Conservation (phyloP, 2,888 invertebrate genomes). For the Colletes collaris region DNA sequence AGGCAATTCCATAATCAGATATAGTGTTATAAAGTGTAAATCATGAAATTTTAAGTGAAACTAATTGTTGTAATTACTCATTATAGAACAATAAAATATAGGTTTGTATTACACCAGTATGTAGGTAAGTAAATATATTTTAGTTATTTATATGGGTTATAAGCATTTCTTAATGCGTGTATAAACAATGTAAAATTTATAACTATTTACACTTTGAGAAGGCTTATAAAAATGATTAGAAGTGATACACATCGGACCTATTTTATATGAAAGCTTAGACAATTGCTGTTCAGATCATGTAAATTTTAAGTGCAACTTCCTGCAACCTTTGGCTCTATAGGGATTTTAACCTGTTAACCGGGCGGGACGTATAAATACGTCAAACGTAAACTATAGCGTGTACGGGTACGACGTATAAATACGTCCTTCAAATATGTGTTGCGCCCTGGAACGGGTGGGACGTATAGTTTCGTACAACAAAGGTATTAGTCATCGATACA, state of each 20-base stretch:
- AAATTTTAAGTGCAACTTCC: not conserved
- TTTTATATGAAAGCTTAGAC: not conserved
- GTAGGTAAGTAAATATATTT: not conserved
- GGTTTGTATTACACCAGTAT: not conserved
- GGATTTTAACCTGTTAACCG: no score
- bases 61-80: not conserved
- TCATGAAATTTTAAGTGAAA: not conserved
- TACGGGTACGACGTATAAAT: no score
- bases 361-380: no score
- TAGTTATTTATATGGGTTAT: not conserved
- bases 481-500: no score
- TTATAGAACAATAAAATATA: not conserved
- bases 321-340: conserved; percentile 2
- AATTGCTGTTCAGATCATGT: not conserved
- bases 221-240: not conserved
- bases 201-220: conserved; percentile 1
- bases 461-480: no score
- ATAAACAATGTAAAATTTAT: not conserved
- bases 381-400: no score
- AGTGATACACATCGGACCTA: not conserved
- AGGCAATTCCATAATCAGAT: not conserved
- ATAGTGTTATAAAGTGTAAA: not conserved
- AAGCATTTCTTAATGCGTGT: not conserved
- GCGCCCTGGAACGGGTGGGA: no score
- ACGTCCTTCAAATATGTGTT: no score